Conservation (phyloP, 2,888 invertebrate genomes). For the Lycia hirtaria region DNA sequence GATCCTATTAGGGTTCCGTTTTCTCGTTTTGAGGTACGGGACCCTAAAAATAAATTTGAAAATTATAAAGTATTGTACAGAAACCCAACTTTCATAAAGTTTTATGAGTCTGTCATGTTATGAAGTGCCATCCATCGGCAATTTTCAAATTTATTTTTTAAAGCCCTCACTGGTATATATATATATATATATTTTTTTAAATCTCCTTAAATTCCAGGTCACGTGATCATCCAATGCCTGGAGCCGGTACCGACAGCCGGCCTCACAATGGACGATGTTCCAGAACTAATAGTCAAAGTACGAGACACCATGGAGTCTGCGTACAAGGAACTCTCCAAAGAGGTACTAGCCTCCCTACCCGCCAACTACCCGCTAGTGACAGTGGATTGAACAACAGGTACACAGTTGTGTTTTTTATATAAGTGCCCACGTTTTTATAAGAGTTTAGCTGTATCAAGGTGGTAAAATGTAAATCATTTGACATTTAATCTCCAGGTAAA, state of each 20-base stretch:
- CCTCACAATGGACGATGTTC: constrained; percentile 78
- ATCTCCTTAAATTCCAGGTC: constrained; percentile 69
- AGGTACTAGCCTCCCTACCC: constrained; percentile 76
- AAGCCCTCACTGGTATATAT: no score
- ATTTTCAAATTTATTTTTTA: no score
- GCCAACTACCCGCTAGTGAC: constrained; percentile 79
- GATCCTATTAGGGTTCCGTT: no score
- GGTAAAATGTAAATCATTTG: not conserved
- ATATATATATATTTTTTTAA: no score
- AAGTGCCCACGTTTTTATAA: not conserved
- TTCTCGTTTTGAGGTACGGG: no score
- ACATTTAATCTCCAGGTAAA: no score
- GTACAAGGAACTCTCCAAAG: constrained; percentile 80
- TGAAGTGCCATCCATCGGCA: no score
- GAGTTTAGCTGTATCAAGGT: not conserved
- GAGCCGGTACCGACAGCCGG: constrained; percentile 82
- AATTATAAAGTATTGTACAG: no score
- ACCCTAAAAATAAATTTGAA: no score
- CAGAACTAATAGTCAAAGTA: constrained; percentile 76
- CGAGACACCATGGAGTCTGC: constrained; percentile 78
- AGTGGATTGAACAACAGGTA: constrained; percentile 53
- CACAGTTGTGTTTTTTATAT: constrained; percentile 5
- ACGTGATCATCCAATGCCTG: constrained; percentile 82
- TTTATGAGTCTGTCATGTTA: no score
- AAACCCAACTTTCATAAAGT: no score